Conservation (phyloP, 2,888 invertebrate genomes). For the Physocephala rufipes region DNA sequence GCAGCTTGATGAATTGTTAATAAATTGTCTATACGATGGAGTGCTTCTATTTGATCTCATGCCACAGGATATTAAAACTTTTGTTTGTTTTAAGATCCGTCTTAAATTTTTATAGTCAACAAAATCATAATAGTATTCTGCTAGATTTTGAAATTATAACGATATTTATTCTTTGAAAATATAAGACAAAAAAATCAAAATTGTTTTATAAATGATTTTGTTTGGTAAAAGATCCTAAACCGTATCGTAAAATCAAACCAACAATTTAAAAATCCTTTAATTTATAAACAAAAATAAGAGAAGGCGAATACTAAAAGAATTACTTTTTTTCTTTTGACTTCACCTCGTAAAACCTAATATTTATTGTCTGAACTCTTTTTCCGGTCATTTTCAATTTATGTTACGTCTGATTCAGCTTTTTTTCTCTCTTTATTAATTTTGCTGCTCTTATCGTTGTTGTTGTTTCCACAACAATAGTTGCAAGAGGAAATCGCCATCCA, state of each 20-base stretch:
- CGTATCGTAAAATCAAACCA: not conserved
- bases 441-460: slow-evolving; percentile 1
- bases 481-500: slow-evolving; percentile 34
- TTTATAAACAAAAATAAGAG: not conserved
- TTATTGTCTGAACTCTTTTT: not conserved
- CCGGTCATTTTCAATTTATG: not conserved
- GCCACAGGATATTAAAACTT: too few species aligned
- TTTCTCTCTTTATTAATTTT: not conserved
- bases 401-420: not conserved
- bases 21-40: too few species aligned
- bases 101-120: too few species aligned
- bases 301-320: not conserved
- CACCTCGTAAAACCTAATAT: not conserved
- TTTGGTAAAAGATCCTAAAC: too few species aligned
- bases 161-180: not conserved
- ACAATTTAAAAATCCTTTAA: slow-evolving; percentile 6
- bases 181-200: too few species aligned
- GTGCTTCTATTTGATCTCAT: too few species aligned
- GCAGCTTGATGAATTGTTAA: too few species aligned
- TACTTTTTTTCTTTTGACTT: not conserved
- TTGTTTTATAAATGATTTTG: too few species aligned
- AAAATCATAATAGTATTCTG: too few species aligned
- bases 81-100: too few species aligned
- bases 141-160: not conserved
- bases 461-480: not conserved